phyloP scores from a whole-genome alignment of 2,113 vertebrate species.

The Urocolius indicus region DNA sequence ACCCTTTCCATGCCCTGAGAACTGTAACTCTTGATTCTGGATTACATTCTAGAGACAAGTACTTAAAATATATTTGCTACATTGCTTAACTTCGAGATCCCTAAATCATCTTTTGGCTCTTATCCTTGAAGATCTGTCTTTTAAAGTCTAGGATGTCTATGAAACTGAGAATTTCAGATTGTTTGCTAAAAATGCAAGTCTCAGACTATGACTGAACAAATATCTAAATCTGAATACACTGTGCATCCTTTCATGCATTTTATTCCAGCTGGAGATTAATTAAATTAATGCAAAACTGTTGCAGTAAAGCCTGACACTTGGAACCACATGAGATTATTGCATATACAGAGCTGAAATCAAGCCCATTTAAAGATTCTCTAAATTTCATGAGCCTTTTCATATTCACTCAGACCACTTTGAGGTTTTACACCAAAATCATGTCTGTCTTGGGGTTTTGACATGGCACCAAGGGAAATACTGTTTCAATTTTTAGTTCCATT shows the following conservation, averaged over 20 bases:
- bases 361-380: not conserved
- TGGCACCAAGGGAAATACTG: not conserved
- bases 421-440: not conserved
- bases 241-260: not conserved
- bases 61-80: not conserved
- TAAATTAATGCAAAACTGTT: not conserved
- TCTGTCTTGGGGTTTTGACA: constrained; percentile 11
- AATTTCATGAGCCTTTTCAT: constrained; percentile 1
- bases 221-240: not conserved
- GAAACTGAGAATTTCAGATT: not conserved
- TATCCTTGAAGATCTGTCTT: not conserved
- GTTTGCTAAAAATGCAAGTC: not conserved
- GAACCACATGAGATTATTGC: not conserved
- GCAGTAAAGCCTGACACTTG: not conserved
- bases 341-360: not conserved
- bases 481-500: not conserved
- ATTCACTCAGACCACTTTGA: not conserved
- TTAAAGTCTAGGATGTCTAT: not conserved
- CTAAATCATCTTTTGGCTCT: not conserved
- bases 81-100: not conserved
- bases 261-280: not conserved
- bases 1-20: not conserved
- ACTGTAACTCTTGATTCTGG: not conserved
- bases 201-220: not conserved
- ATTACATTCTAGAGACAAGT: not conserved